phyloP scores from a whole-genome alignment of 1,140 invertebrate species.

The Sweltsa coloradensis region DNA sequence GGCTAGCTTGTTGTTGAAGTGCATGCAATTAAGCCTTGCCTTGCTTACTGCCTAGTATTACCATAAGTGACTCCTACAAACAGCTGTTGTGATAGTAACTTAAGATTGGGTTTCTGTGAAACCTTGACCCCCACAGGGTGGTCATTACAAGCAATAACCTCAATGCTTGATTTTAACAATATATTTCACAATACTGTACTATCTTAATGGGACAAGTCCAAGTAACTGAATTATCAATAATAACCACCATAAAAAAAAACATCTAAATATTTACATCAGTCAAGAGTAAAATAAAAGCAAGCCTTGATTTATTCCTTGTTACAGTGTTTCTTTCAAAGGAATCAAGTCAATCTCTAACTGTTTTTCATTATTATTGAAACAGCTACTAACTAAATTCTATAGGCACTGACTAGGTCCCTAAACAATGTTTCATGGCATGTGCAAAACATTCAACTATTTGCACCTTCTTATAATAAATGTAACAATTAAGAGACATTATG shows the following conservation, averaged over 20 bases:
- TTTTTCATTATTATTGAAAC: not conserved
- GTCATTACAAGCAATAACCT: not conserved
- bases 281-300: conserved; percentile 10
- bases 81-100: not conserved
- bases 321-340: not conserved
- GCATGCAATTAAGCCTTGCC: conserved; percentile 8
- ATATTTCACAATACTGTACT: conserved; percentile 4
- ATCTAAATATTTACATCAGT: conserved; percentile 14
- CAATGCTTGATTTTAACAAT: not conserved
- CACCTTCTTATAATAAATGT: not conserved
- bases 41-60: not conserved
- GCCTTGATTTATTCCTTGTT: not conserved
- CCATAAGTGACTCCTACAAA: not conserved
- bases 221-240: conserved; percentile 18
- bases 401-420: conserved; percentile 5
- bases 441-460: not conserved
- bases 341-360: not conserved
- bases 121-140: not conserved
- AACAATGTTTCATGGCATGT: not conserved
- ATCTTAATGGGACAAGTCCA: conserved; percentile 16
- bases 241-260: conserved; percentile 9
- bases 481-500: not conserved
- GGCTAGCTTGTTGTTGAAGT: not conserved
- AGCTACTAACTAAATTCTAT: conserved; percentile 3
- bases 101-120: not conserved